These are phyloP conservation scores for Pocillopora grandis DNA, from an alignment of 92 coral and sea anemone genomes.

Conservation along the genomic window DNA sequence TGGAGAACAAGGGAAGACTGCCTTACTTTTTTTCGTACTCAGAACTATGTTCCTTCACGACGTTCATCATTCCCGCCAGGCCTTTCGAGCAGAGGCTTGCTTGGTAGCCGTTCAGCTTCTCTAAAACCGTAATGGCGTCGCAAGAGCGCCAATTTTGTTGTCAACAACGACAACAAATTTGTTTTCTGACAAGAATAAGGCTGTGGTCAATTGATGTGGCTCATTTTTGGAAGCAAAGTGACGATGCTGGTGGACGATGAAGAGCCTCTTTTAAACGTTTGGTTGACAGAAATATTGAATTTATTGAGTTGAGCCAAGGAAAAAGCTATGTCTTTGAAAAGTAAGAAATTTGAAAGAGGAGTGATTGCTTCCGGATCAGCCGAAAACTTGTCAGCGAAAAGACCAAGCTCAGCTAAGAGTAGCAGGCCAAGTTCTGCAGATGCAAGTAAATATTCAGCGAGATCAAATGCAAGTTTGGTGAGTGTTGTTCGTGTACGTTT, in stretches of 20 bases:
- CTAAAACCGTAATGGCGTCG: conserved; percentile 66
- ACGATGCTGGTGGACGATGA: neutral
- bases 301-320: neutral
- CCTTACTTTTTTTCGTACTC: neutral
- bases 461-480: conserved; percentile 78
- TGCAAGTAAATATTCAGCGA: conserved; percentile 66
- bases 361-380: conserved; percentile 10
- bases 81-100: conserved; percentile 11
- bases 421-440: conserved; percentile 55
- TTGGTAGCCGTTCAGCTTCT: conserved; percentile 50
- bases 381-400: conserved; percentile 23
- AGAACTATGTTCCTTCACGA: conserved; percentile 1
- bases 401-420: conserved; percentile 53
- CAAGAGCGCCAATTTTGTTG: conserved; percentile 62
- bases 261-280: neutral
- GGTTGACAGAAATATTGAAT: neutral
- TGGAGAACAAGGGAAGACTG: too few species aligned
- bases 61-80: neutral
- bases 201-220: neutral
- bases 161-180: conserved; percentile 31
- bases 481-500: conserved; percentile 23
- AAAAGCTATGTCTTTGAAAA: conserved; percentile 26
- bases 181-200: neutral
- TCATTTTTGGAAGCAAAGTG: neutral
- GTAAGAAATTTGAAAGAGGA: conserved; percentile 20